These are phyloP conservation scores for Taxidea taxus DNA, from an alignment of 2,113 vertebrate genomes.

Conservation along the genomic window DNA sequence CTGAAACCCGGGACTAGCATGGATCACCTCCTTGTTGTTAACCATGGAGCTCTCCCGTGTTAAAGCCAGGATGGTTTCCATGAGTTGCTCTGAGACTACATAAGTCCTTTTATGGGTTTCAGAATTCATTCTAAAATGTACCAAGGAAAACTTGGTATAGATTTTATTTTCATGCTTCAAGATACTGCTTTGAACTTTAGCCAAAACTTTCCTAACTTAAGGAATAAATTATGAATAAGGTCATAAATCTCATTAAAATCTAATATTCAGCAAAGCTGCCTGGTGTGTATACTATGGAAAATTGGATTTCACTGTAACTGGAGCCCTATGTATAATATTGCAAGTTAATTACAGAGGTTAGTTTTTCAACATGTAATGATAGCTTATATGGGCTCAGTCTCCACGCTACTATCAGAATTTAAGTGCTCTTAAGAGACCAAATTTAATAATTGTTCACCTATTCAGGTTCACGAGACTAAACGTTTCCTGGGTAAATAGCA, in stretches of 20 bases:
- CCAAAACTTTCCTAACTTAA: conserved; percentile 50
- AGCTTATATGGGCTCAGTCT: conserved; percentile 38
- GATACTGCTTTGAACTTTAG: conserved; percentile 55
- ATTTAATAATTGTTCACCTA: conserved; percentile 69
- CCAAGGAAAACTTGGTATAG: not conserved
- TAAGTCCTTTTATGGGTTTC: not conserved
- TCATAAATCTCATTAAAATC: conserved; percentile 77
- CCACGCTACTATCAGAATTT: conserved; percentile 33
- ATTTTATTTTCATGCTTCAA: conserved; percentile 39
- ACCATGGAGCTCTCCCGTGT: not conserved
- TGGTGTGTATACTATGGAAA: conserved; percentile 72
- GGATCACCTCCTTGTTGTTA: not conserved
- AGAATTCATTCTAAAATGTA: not conserved
- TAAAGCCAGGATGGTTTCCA: not conserved
- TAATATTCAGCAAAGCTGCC: conserved; percentile 72
- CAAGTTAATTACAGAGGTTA: conserved; percentile 72
- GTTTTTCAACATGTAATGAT: conserved; percentile 65
- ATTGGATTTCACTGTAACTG: conserved; percentile 70
- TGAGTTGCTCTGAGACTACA: not conserved
- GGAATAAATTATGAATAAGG: conserved; percentile 75
- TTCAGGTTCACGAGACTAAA: conserved; percentile 53
- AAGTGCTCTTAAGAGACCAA: conserved; percentile 68
- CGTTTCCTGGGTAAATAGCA: conserved; percentile 31
- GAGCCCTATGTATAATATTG: conserved; percentile 67
- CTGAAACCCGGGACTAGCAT: not conserved